These are phyloP conservation scores for Procapra przewalskii DNA, from an alignment of 2,113 vertebrate species.

Conservation along the genomic window DNA sequence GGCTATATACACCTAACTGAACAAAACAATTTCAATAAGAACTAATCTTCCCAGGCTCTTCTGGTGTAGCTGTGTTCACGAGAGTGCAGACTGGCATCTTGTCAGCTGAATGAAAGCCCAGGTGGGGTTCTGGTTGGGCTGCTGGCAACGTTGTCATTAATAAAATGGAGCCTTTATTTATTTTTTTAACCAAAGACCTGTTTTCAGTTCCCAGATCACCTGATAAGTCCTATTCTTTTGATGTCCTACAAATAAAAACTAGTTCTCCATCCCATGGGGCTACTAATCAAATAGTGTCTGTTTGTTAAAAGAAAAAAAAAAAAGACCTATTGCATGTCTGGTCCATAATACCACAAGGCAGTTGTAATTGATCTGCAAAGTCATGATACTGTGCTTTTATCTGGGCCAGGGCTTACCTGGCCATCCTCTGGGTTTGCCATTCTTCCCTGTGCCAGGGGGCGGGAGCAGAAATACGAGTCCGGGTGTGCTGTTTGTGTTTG, in stretches of 20 bases:
- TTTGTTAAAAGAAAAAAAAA: constrained; percentile 42
- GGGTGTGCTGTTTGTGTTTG: neutral
- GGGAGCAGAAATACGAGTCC: constrained; percentile 44
- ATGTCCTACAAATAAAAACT: constrained; percentile 60
- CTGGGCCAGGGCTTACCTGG: constrained; percentile 16
- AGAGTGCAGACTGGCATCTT: constrained; percentile 13
- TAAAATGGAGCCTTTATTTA: constrained; percentile 22
- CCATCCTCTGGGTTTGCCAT: neutral
- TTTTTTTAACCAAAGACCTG: neutral
- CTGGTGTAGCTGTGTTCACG: neutral
- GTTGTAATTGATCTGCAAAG: constrained; percentile 52
- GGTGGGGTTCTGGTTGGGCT: neutral
- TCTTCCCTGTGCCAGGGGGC: neutral
- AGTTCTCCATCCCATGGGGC: constrained; percentile 32
- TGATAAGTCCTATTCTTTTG: constrained; percentile 65
- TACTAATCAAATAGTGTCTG: constrained; percentile 59
- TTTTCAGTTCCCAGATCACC: constrained; percentile 54
- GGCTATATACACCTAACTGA: neutral
- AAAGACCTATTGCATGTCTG: constrained; percentile 32
- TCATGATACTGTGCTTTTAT: constrained; percentile 31
- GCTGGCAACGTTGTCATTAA: constrained; percentile 25
- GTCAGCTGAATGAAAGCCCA: constrained; percentile 20
- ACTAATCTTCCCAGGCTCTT: neutral
- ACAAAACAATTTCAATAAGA: neutral
- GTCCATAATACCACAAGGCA: constrained; percentile 13